Evolutionary conservation across 2,888 invertebrate species (phyloP), one percentile per base, ranked within the genome.

Genomic region (Drosophila engyochracea): DNA sequence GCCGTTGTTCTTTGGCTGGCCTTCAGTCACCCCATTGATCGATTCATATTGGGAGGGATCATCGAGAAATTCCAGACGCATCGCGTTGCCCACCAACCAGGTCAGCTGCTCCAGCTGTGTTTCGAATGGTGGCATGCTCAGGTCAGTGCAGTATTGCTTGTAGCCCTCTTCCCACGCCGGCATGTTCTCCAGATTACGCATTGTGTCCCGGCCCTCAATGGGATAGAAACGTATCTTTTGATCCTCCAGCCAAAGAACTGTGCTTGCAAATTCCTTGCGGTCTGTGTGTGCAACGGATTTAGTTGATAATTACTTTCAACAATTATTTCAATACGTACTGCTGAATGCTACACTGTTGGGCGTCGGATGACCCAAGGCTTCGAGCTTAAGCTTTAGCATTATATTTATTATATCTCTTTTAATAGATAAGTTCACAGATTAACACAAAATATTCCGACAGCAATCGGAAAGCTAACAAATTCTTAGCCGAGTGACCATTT

Each of bases 191-290:
- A 96, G 95, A 80, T 96, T 95, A 52, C 97, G 95, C n/a, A 99
- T 93, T 0, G 94, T 94, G 78, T 95, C 95, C 16, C 98, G 94
- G 76, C 97, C 97, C 91, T 98, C 97, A 67, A 97, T 96, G 91
- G 96, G 96, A 83, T 97, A 98, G 81, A 96, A 96, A 16, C 98
- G 95, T 80, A 99, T 98, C 94, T 97, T 98, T 92, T 98, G 98
- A 91, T 98, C 97, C 93, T 99, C 99, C 64, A 99, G 92, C 99
- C 99, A 99, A 1, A 97, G 93, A 30, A 98, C 95, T 31, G 98
- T 94, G 90, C 96, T 96, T 59, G 97, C 95, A 91, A 97, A 96
- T 88, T 97, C 96, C 75, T 95, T 95, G 81, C 96, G 95, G 94
- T 98, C 98, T 98, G 92, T 4, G 12, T n/a, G 25, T 7, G 1